Base-by-base conservation (phyloP, 2,113 vertebrate species). In the Vicugna pacos region DNA sequence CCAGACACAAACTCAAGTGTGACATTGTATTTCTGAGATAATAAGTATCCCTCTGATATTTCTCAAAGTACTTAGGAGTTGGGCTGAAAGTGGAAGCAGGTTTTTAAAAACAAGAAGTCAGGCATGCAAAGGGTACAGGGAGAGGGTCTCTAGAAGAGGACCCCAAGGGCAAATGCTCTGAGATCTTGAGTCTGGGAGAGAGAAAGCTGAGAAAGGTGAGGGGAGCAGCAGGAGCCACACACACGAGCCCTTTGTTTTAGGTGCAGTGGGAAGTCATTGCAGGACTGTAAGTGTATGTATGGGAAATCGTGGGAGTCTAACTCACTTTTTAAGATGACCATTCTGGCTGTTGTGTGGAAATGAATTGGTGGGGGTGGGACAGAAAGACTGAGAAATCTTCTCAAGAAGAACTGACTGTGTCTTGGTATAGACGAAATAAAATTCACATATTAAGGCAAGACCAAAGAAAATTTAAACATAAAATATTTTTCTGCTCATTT, bases 91-190 rank as follows among this genome's bases (percentile, higher is more conserved):
- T 42, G 50, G 60, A 30, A 64, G 86, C 69, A 76, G 38, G 13
- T 62, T 75, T 73, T 48, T 50, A 90, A 90, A 52, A n/a, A 79
- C n/a, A 89, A 88, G 64, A 75, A 75, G n/a, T 32, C 48, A 90
- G 28, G n/a, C 46, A 32, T 79, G 48, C 46, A 79, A 48, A 65
- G 46, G 30, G 24, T 38, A 28, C 8, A 17, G n/a, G 16, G 22
- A 77, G 46, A 77, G 58, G 16, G 20, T 65, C 86, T 15, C 22
- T 52, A 62, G 22, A 16, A 24, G 60, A 79, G 48, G 73, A 90
- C 46, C 60, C 16, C 88, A 90, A 54, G 32, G 16, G 11, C 26
- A 77, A 20, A 65, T 22, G 73, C 73, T 89, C 60, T 52, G 58
- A 79, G 73, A 38, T 65, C 22, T 65, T 65, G 5, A 67, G 60